Conservation (phyloP, 2,888 invertebrate species). For the Trissolcus brochymenae region DNA sequence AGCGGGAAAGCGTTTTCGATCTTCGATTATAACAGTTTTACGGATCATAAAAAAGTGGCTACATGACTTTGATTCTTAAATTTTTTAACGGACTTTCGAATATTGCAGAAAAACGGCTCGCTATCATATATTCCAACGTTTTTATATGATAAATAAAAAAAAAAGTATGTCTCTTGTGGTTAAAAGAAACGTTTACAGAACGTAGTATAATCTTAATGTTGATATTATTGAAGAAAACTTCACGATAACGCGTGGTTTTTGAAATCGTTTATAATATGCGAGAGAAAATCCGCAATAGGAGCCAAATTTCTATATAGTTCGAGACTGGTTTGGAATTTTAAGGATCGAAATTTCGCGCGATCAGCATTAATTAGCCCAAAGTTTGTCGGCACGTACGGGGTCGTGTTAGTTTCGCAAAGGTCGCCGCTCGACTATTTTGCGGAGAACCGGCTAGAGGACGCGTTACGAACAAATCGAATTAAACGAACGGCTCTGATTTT, state of each 20-base stretch:
- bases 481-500: conserved; percentile 52
- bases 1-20: conserved; percentile 30
- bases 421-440: conserved; percentile 47
- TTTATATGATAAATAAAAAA: too few species aligned
- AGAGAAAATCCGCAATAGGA: conserved; percentile 6
- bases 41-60: conserved; percentile 29
- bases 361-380: conserved; percentile 47
- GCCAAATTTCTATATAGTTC: conserved; percentile 21
- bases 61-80: background rate
- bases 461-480: conserved; percentile 50
- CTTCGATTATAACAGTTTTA: conserved; percentile 20
- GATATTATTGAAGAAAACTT: too few species aligned
- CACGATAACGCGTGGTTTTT: conserved; percentile 7
- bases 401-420: conserved; percentile 44
- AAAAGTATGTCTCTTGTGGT: too few species aligned
- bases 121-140: too few species aligned
- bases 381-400: conserved; percentile 34
- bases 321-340: conserved; percentile 37
- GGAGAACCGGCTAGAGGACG: conserved; percentile 33
- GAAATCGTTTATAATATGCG: conserved; percentile 15
- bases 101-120: too few species aligned
- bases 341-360: conserved; percentile 40
- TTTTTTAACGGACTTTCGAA: background rate
- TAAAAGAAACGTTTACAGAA: too few species aligned
- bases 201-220: too few species aligned